Evolutionary conservation across 92 coral and sea anemone species (phyloP), one percentile per base, ranked within the genome.

Genomic region (Heteractis magnifica): DNA sequence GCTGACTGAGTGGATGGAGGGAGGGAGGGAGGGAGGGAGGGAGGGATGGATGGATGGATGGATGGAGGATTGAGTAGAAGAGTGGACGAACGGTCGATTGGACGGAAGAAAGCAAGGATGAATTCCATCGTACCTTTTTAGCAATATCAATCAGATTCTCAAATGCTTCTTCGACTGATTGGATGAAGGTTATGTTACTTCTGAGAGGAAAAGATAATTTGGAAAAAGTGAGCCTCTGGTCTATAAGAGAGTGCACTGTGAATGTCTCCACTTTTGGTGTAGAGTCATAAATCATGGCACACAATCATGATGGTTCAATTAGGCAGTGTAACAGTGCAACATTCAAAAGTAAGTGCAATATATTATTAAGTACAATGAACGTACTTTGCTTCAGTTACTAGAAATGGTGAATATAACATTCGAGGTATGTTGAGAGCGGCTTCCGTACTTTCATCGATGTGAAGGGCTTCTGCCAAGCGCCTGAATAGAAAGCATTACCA

Each of bases 381-480:
- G 84, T 85, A 93, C 98, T 90, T 90, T 78, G 98, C 98, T 83
- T 95, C 98, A 72, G 85, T 92, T 21, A 92, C 80, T 50, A 94
- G 94, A 51, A 87, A 94, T 16, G 94, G 91, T n/a, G 95, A 94
- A 78, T 78, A 94, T 15, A 80, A 56, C 65, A 84, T 60, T 15
- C 85, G 93, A 11, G 88, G 78, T 77, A 79, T 79, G 15, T 77
- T 80, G 51, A 76, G 77, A 65, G 87, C 84, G 13, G 93, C 81
- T 51, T 82, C 51, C 16, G 89, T 90, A 15, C 90, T 87, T 56
- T 87, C 88, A 77, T 91, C 95, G 21, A 95, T 90, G 15, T 87
- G 80, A 14, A 95, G 90, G n/a, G 98, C 98, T 77, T 94, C 98
- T 10, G 98, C 98, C 10, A 95, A 60, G 10, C 92, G 88, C 78